Conservation (phyloP, 2,113 vertebrate species). For the Rhombomys opimus region DNA sequence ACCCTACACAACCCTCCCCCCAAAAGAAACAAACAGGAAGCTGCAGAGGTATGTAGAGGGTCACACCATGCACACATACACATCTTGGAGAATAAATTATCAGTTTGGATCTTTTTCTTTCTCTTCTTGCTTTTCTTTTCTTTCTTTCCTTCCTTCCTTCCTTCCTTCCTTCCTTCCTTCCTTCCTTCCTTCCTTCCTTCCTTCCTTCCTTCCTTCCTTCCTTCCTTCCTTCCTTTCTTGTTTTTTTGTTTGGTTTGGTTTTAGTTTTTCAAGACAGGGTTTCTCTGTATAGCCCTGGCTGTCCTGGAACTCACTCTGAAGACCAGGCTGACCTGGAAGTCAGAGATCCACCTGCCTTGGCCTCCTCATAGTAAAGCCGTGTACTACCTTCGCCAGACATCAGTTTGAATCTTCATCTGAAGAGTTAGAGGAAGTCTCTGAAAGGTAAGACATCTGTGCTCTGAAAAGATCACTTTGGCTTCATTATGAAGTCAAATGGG, state of each 20-base stretch:
- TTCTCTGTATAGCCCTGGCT: not conserved
- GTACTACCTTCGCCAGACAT: not conserved
- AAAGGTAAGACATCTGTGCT: not conserved
- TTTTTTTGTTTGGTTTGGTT: not conserved
- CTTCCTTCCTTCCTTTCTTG: no score
- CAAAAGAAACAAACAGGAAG: not conserved
- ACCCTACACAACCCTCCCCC: not conserved
- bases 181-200: no score
- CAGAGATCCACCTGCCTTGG: not conserved
- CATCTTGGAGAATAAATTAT: not conserved
- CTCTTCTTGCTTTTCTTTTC: no score
- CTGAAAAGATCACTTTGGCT: constrained; percentile 12
- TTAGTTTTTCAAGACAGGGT: not conserved
- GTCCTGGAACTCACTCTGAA: not conserved
- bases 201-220: no score
- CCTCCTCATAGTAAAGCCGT: no score
- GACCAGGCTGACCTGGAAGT: no score
- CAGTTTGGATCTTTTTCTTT: not conserved
- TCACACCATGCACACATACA: not conserved
- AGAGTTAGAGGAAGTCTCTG: not conserved
- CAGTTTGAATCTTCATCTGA: not conserved
- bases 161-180: not conserved
- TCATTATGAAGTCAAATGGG: not conserved
- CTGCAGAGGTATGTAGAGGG: not conserved
- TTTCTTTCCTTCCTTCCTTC: no score